Evolutionary conservation across 2,888 invertebrate species (phyloP), one percentile per base, ranked within the genome.

Genomic region (Brachyptera risi): DNA sequence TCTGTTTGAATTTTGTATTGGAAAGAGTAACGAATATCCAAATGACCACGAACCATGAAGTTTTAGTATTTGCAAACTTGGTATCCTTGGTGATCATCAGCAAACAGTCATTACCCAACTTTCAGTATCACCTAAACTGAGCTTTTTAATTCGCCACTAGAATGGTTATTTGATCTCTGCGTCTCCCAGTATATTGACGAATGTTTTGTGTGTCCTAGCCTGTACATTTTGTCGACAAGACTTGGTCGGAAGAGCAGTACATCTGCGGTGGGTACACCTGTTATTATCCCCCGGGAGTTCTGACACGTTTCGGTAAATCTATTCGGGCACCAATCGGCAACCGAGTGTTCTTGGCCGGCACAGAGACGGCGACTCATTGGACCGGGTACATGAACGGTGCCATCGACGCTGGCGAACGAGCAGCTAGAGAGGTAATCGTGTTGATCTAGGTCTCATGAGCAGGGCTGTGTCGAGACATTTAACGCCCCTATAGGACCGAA

Each of bases 201-300:
- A 17, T 38, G 38, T 38, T 3, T n/a, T 38, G 2, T 2, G 15
- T 50, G 3, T 26, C 61, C 11, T 51, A 66, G 66, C 72, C 72
- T 3, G 66, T 73, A 1, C 69, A 69, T 60, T 75, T 72, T 62
- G 71, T 71, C 51, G 77, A 78, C 63, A 72, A 73, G 65, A 69
- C 72, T 59, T 78, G 77, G 77, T 65, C 70, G 3, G 71, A 69
- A 23, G 77, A 77, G 62, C 72, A 71, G 42, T 76, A 73, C 68
- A 71, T 72, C 17, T 76, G 76, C 2, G 78, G 77, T 3, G 75
- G 77, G 63, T 76, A 76, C 67, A 72, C 71, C 9, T 68, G 67
- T 61, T 72, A 69, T 67, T 72, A 68, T 66, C 75, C 71, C 21
- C 76, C 73, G 21, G 75, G 75, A 1, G 69, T 72, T 21, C 67